Conservation (phyloP, 2,888 invertebrate species). For the Tanypteryx hageni region DNA sequence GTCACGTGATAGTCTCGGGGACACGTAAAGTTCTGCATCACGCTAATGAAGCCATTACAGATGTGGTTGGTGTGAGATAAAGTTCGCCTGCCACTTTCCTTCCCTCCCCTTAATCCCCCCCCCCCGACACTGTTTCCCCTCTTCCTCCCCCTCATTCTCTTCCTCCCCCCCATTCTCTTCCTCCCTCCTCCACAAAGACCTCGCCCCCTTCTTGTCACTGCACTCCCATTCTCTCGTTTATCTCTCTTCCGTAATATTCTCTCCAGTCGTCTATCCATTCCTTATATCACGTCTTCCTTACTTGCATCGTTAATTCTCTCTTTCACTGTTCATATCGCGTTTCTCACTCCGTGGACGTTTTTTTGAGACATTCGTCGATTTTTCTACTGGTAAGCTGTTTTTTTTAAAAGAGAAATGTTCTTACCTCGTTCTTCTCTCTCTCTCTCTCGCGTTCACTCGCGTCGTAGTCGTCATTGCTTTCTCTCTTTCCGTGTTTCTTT, state of each 20-base stretch:
- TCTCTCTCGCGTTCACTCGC: not conserved
- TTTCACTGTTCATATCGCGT: no score
- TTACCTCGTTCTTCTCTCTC: not conserved
- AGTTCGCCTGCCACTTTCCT: slow-evolving; percentile 6
- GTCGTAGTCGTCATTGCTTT: not conserved
- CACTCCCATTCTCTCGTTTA: not conserved
- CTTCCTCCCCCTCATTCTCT: not conserved
- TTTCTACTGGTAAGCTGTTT: not conserved
- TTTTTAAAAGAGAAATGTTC: not conserved
- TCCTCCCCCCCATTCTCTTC: not conserved
- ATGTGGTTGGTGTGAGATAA: slow-evolving; percentile 37
- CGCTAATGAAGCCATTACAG: slow-evolving; percentile 53
- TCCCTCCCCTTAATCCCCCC: not conserved
- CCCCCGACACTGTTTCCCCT: not conserved
- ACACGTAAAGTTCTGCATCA: slow-evolving; percentile 43
- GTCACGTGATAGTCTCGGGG: slow-evolving; percentile 24
- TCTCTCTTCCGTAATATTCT: not conserved
- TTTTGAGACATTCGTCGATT: slow-evolving; percentile 23
- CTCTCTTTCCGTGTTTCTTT: not conserved
- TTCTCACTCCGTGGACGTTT: not conserved
- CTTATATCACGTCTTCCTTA: not conserved
- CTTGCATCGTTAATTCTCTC: not conserved
- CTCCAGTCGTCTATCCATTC: not conserved
- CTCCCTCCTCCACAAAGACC: no score
- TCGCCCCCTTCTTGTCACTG: no score